Conservation (phyloP, 2,797 vertebrate genomes). For the Antennarius maculatus region DNA sequence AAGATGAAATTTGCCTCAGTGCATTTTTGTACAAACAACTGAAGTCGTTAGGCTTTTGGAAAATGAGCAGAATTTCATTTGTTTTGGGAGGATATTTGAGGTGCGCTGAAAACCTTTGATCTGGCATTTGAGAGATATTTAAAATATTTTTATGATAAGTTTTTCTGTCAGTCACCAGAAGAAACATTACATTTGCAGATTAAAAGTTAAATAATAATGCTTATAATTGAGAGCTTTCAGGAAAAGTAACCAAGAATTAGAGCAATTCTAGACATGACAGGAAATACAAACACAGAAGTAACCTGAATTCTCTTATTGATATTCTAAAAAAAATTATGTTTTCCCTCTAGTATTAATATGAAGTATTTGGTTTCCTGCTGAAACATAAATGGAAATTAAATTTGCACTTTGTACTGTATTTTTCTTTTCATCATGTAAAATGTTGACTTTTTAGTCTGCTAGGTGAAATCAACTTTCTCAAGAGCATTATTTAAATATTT, state of each 20-base stretch:
- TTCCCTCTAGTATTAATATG: slow-evolving; percentile 1
- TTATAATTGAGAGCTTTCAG: slow-evolving; percentile 7
- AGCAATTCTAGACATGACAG: not conserved
- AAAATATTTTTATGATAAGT: slow-evolving; percentile 10
- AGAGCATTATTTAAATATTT: slow-evolving; percentile 17
- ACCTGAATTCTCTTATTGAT: slow-evolving; percentile 15
- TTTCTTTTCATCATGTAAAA: slow-evolving; percentile 33
- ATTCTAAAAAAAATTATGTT: not conserved
- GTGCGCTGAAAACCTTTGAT: slow-evolving; percentile 53
- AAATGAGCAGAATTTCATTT: slow-evolving; percentile 58
- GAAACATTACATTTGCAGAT: not conserved
- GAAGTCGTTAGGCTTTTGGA: slow-evolving; percentile 46
- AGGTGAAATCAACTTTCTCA: slow-evolving; percentile 15
- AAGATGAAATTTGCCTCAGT: slow-evolving; percentile 61
- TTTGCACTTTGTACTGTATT: slow-evolving; percentile 8
- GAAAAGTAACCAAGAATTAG: slow-evolving; percentile 4
- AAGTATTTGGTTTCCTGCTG: slow-evolving; percentile 5
- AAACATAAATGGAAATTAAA: not conserved
- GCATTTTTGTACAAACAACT: slow-evolving; percentile 62
- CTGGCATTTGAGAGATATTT: slow-evolving; percentile 29
- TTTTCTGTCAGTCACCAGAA: slow-evolving; percentile 17
- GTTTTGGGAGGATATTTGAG: slow-evolving; percentile 36
- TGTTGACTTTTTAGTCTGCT: not conserved
- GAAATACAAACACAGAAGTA: not conserved
- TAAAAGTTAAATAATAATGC: slow-evolving; percentile 1